phyloP scores from a whole-genome alignment of 2,797 vertebrate species.

The Neopelma chrysocephalum region DNA sequence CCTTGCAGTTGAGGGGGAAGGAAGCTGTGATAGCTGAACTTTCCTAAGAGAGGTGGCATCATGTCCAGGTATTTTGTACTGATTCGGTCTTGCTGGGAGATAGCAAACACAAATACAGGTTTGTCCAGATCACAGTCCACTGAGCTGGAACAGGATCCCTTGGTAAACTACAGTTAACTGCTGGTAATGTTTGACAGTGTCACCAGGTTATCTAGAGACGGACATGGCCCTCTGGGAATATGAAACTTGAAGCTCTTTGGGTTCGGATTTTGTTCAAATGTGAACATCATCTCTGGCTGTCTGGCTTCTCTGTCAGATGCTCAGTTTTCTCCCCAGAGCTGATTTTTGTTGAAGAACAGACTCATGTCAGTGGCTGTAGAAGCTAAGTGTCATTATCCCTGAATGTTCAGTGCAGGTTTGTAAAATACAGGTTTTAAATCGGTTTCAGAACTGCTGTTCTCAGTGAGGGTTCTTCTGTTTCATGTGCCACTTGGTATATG shows the following conservation, averaged over 20 bases:
- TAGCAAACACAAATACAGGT: background rate
- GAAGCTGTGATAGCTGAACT: background rate
- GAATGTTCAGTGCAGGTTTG: background rate
- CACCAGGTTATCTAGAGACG: background rate
- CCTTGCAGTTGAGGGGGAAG: background rate
- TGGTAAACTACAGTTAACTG: background rate
- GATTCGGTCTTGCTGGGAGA: background rate
- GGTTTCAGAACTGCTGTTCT: background rate
- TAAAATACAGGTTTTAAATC: background rate
- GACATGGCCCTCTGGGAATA: background rate
- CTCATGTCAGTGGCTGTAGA: background rate
- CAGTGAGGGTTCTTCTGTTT: background rate
- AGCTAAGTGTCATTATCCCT: background rate
- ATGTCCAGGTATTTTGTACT: background rate
- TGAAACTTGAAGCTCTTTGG: background rate
- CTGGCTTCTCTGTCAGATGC: background rate
- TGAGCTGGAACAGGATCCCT: background rate
- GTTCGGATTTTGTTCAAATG: background rate
- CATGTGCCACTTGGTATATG: fast-evolving
- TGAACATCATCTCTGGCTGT: background rate
- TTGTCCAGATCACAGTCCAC: conserved; percentile 4
- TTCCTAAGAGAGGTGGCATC: background rate
- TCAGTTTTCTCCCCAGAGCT: background rate
- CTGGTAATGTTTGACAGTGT: background rate
- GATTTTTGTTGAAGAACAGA: background rate